Evolutionary conservation across 2,797 vertebrate species (phyloP).

Genomic region (Benthosema pterotum): DNA sequence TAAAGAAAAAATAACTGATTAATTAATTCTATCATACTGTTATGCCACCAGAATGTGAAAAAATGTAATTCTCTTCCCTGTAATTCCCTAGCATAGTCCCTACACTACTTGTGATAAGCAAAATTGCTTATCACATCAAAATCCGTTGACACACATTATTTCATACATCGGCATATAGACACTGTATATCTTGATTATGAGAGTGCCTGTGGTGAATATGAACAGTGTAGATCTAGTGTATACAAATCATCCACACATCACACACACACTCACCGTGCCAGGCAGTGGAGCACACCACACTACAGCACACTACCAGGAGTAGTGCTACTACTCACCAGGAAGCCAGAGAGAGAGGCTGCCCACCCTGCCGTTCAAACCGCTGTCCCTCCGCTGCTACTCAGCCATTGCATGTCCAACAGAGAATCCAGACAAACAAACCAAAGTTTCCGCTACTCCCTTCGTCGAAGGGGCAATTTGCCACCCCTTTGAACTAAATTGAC

Average conservation of each 20-base stretch:
- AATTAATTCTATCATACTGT: too few relatives aligned
- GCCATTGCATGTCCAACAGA: constrained; percentile 31
- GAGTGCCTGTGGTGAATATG: too few relatives aligned
- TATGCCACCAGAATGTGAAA: too few relatives aligned
- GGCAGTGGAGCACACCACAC: constrained; percentile 11
- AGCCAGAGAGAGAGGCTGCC: constrained; percentile 22
- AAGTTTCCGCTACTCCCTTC: constrained; percentile 57
- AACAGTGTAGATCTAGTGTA: too few relatives aligned
- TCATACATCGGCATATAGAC: too few relatives aligned
- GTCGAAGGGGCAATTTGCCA: constrained; percentile 24
- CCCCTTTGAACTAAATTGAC: constrained; percentile 69
- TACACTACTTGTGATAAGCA: too few relatives aligned
- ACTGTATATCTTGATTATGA: too few relatives aligned
- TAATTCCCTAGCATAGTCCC: too few relatives aligned
- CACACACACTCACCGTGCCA: constrained; percentile 45
- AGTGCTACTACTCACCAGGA: constrained; percentile 40
- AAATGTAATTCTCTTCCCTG: too few relatives aligned
- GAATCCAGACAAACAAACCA: constrained; percentile 39
- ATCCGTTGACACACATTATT: too few relatives aligned
- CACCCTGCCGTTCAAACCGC: constrained; percentile 1
- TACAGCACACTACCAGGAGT: constrained; percentile 5
- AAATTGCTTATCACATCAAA: too few relatives aligned
- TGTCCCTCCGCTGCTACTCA: constrained; percentile 13
- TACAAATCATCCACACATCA: constrained; percentile 44
- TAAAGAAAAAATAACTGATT: too few relatives aligned